Conservation (phyloP, 2,888 invertebrate genomes). For the Cephonodes hylas region DNA sequence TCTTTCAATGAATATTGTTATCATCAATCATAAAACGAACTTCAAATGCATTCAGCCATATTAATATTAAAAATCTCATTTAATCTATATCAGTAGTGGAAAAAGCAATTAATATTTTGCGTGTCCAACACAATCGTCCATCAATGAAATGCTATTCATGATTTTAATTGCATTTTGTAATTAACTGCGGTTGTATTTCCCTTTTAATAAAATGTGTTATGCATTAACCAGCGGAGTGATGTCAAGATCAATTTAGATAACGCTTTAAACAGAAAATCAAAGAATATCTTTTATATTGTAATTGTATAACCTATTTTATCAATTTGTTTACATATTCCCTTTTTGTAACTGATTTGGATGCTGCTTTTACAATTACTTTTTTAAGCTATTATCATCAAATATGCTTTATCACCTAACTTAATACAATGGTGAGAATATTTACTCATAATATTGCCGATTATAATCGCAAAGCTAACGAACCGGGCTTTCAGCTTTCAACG, state of each 20-base stretch:
- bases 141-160: neutral
- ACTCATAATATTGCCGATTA: too few species aligned
- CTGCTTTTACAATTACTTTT: too few species aligned
- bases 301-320: too few species aligned
- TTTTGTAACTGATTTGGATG: too few species aligned
- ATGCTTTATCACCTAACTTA: too few species aligned
- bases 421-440: too few species aligned
- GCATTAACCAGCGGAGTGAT: neutral
- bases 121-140: neutral
- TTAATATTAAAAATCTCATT: neutral
- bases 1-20: neutral
- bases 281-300: too few species aligned
- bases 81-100: neutral
- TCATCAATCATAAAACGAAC: neutral
- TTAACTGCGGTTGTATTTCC: neutral
- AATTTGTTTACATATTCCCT: too few species aligned
- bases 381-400: too few species aligned
- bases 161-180: neutral
- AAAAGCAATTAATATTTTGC: neutral
- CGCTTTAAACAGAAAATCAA: neutral
- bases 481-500: too few species aligned
- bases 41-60: neutral
- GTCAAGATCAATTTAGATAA: neutral
- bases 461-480: too few species aligned
- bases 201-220: neutral